A percentile compares a stretch with the other conserved stretches of the same genome.
phyloP scores from a whole-genome alignment of 2,113 vertebrate species.

The Takifugu bimaculatus region DNA sequence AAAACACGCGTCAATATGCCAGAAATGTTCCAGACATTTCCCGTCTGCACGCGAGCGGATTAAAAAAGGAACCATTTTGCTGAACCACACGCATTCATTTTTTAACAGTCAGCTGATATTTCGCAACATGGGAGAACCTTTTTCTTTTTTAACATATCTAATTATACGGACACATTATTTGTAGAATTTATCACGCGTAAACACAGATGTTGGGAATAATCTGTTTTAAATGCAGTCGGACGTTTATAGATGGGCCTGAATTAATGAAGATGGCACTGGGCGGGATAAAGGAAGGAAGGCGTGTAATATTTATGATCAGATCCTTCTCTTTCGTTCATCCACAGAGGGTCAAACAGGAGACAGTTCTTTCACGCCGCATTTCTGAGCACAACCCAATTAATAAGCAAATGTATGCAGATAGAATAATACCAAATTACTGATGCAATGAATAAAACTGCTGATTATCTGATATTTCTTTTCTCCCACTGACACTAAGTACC shows the following conservation, averaged over 20 bases:
- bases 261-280: neutral
- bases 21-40: slow-evolving; percentile 48
- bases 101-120: neutral
- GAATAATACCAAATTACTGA: neutral
- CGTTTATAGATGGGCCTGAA: neutral
- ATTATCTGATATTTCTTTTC: slow-evolving; percentile 7
- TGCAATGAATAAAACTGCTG: slow-evolving; percentile 16
- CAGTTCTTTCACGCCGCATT: neutral
- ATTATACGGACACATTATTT: neutral
- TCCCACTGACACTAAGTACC: neutral
- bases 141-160: neutral
- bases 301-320: neutral
- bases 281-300: neutral
- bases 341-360: neutral
- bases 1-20: slow-evolving; percentile 54
- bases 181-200: neutral
- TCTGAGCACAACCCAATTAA: slow-evolving; percentile 10
- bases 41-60: slow-evolving; percentile 41
- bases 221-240: neutral
- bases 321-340: neutral
- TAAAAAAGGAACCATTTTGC: slow-evolving; percentile 19
- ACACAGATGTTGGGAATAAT: neutral
- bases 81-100: neutral
- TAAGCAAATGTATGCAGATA: slow-evolving; percentile 23
- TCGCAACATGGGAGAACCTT: neutral